Percentiles rank a stretch among this genome's conserved stretches.
phyloP scores from a whole-genome alignment of 1,140 invertebrate species.

The Papilio machaon region DNA sequence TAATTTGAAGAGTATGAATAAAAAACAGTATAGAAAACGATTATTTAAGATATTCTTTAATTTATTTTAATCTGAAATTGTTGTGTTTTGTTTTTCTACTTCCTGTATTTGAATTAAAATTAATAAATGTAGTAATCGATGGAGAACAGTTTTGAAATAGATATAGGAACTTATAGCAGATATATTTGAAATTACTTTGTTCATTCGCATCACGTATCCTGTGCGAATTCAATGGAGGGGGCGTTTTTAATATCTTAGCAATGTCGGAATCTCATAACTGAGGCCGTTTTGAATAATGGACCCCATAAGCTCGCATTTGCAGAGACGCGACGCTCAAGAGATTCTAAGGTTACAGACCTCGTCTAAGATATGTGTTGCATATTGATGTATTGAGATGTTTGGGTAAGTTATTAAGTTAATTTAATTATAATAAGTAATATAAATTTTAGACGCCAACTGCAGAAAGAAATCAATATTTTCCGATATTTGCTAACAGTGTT shows the following conservation, averaged over 20 bases:
- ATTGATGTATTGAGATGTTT: neutral
- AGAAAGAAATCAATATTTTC: too few relatives aligned
- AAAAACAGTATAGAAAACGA: too few relatives aligned
- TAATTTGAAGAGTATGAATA: too few relatives aligned
- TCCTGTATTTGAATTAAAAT: too few relatives aligned
- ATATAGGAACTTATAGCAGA: neutral
- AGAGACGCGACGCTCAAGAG: conserved; percentile 50
- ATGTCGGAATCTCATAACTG: conserved; percentile 64
- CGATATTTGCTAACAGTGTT: too few relatives aligned
- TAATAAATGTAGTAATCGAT: too few relatives aligned
- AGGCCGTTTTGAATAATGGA: conserved; percentile 64
- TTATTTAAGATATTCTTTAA: too few relatives aligned
- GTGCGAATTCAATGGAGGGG: conserved; percentile 48
- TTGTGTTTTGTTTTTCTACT: too few relatives aligned
- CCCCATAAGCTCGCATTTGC: conserved; percentile 68
- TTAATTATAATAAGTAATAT: neutral
- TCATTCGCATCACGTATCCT: conserved; percentile 61
- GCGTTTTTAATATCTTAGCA: conserved; percentile 65
- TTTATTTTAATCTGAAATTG: too few relatives aligned
- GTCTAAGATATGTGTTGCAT: neutral
- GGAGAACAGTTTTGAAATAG: neutral
- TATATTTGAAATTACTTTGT: neutral
- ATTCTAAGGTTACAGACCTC: neutral
- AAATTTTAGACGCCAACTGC: too few relatives aligned
- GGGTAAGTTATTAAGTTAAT: neutral